Conservation (phyloP, 92 coral and sea anemone genomes). For the Epizoanthus scotinus region DNA sequence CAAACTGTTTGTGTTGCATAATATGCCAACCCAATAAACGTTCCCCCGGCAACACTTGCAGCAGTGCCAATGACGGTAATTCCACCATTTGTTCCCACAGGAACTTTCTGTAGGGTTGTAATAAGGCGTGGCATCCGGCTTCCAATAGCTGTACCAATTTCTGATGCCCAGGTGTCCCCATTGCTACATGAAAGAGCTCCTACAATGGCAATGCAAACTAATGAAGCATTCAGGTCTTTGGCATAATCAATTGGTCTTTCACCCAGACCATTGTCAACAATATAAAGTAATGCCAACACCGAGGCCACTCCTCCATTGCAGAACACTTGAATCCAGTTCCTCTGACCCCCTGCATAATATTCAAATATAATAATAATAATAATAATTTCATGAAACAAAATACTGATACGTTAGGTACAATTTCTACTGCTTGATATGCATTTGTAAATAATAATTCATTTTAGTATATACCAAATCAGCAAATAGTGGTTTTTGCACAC, state of each 20-base stretch:
- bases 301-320: constrained; percentile 98
- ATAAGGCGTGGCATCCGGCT: constrained; percentile 77
- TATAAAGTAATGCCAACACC: constrained; percentile 69
- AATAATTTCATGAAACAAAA: neutral
- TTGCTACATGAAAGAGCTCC: constrained; percentile 94
- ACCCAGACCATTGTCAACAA: constrained; percentile 86
- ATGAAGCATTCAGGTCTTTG: constrained; percentile 87
- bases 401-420: too few relatives aligned
- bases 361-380: too few relatives aligned
- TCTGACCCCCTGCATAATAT: constrained; percentile 84
- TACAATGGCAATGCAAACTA: constrained; percentile 82
- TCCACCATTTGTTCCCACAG: constrained; percentile 97
- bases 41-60: constrained; percentile 88
- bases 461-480: too few relatives aligned
- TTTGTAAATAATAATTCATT: too few relatives aligned
- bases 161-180: constrained; percentile 99
- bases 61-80: constrained; percentile 79
- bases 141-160: constrained; percentile 86
- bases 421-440: too few relatives aligned
- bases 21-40: constrained; percentile 81
- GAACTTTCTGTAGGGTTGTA: constrained; percentile 87
- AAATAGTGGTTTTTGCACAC: too few relatives aligned
- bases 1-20: constrained; percentile 53
- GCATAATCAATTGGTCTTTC: constrained; percentile 95
- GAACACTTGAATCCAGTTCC: constrained; percentile 95